phyloP scores from a whole-genome alignment of 2,888 invertebrate genomes.

The Tipula lateralis region DNA sequence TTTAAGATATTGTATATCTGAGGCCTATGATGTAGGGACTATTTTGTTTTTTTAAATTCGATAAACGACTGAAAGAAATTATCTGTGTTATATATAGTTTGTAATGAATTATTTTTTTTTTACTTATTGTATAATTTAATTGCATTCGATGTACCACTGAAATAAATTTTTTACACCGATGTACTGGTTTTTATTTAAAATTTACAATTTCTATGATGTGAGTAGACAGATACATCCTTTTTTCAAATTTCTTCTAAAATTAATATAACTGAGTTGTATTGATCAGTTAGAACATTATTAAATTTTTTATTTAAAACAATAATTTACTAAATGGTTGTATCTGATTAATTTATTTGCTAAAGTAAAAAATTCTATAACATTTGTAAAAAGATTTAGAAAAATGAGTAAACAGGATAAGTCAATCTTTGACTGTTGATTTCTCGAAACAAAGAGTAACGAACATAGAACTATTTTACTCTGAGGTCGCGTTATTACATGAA shows the following conservation, averaged over 20 bases:
- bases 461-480: background rate
- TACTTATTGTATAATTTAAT: background rate
- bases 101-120: background rate
- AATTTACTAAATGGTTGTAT: background rate
- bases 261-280: background rate
- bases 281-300: background rate
- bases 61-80: background rate
- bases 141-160: background rate
- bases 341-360: background rate
- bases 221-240: background rate
- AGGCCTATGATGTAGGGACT: background rate
- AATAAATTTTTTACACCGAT: background rate
- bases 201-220: background rate
- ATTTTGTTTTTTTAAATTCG: background rate
- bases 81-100: background rate
- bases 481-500: too few relatives aligned
- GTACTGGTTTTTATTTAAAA: background rate
- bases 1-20: background rate
- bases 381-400: background rate
- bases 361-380: background rate
- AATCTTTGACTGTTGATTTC: background rate
- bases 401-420: background rate
- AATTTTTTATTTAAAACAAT: background rate
- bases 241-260: background rate
- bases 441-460: background rate